A percentile compares a stretch with the other conserved stretches of the same genome.
Conservation (phyloP, 2,113 vertebrate species). For the Himantopus leucocephalus region DNA sequence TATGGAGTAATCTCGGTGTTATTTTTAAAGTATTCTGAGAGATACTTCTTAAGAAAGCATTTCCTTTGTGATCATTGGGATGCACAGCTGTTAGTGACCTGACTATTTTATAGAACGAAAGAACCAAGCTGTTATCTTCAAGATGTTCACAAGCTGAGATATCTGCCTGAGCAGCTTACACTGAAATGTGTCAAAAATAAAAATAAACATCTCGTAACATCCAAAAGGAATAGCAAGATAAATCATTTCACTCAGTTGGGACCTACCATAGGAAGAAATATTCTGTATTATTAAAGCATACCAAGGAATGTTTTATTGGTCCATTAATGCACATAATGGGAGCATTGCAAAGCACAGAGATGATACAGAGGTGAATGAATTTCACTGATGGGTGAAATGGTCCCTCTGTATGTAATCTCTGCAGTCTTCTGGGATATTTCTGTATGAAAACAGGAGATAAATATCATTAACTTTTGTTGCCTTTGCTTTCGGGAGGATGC, state of each 20-base stretch:
- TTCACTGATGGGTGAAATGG: neutral
- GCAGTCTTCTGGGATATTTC: neutral
- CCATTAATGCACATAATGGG: neutral
- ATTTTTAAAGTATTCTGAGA: neutral
- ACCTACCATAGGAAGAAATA: neutral
- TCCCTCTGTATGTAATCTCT: neutral
- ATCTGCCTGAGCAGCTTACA: neutral
- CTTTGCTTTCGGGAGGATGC: neutral
- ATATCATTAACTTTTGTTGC: neutral
- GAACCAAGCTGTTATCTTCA: neutral
- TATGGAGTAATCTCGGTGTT: neutral
- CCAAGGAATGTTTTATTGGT: neutral
- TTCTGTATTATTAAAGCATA: neutral
- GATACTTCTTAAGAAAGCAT: neutral
- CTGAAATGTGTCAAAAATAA: neutral
- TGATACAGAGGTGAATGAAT: slow-evolving; percentile 19
- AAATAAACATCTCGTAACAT: neutral
- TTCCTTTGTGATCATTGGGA: neutral
- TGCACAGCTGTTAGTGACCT: neutral
- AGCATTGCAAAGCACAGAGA: neutral
- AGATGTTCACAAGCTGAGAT: neutral
- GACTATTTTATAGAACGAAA: neutral
- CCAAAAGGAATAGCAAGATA: neutral
- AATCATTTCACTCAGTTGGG: neutral
- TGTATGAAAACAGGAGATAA: neutral